Evolutionary conservation across 2,888 invertebrate species (phyloP), one percentile per base, ranked within the genome.

Genomic region (Branchinecta sandiegonensis): DNA sequence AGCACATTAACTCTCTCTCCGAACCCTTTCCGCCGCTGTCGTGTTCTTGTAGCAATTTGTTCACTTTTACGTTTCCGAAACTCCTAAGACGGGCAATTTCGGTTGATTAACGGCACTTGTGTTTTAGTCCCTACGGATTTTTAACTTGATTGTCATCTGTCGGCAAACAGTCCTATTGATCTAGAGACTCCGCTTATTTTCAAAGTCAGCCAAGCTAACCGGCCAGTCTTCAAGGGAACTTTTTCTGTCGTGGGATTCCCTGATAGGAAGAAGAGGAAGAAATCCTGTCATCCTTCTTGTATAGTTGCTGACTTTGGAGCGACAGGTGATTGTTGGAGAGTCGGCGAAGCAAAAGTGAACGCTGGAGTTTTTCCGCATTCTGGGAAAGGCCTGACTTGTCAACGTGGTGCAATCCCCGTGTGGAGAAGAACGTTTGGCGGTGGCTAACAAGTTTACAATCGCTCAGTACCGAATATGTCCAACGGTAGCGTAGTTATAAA

Each of bases 21-120:
- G 48, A 69, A 47, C 23, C 48, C 65, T 48, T 68, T n/a, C 65
- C 69, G n/a, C 48, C 67, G 12, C 46, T 46, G 17, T 23, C 67
- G 11, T 66, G 67, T 14, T 37, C 65, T 47, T 66, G 66, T 12
- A 37, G 48, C 65, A 46, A 46, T 47, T 23, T 63, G n/a, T 65
- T 69, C 46, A 48, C 65, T 17, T 48, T 47, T 68, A 37, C 68
- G n/a, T 47, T n/a, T 8, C 46, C 65, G 14, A 8, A 46, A n/a
- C 46, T 47, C 17, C 46, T 46, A 13, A 65, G 46, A 47, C 37
- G 37, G 37, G 37, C 37, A 37, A 37, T 37, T 37, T 37, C 37
- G 37, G 37, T 37, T 37, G 37, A 37, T 37, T 37, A 37, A 37
- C 37, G 37, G 37, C 37, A 37, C 63, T 56, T 56, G 63, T 56